These are phyloP conservation scores for Standfussiana lucernea DNA, from an alignment of 2,888 invertebrate genomes.

Conservation along the genomic window DNA sequence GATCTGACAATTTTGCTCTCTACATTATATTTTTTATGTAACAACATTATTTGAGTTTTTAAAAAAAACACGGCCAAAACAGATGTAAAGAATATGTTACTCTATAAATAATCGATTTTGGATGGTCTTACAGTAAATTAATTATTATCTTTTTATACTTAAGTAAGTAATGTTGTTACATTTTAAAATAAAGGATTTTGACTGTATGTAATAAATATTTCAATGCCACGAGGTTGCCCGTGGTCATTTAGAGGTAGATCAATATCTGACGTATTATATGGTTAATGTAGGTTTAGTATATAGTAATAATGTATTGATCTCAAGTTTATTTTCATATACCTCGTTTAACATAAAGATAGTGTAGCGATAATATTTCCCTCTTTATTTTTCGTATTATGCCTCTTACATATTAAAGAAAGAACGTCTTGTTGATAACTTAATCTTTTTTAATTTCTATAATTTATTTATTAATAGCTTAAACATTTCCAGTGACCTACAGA, in stretches of 20 bases:
- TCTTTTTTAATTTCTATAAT: neutral
- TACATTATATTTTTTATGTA: conserved; percentile 29
- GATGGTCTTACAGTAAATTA: conserved; percentile 16
- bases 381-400: conserved; percentile 8
- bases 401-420: neutral
- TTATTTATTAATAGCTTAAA: conserved; percentile 1
- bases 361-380: conserved; percentile 20
- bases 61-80: conserved; percentile 20
- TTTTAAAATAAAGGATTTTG: conserved; percentile 6
- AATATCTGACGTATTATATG: conserved; percentile 45
- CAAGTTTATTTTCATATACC: conserved; percentile 64
- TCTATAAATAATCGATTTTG: conserved; percentile 31
- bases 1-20: conserved; percentile 44
- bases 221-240: conserved; percentile 8
- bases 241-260: conserved; percentile 55
- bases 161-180: conserved; percentile 27
- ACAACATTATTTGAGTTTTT: conserved; percentile 32
- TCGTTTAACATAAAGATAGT: conserved; percentile 46
- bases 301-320: conserved; percentile 70
- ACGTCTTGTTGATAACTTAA: neutral
- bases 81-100: neutral
- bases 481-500: conserved; percentile 18
- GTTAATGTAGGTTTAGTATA: conserved; percentile 43
- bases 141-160: conserved; percentile 12
- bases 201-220: conserved; percentile 28